Percentiles rank a stretch among this genome's conserved stretches.
These are phyloP conservation scores for Myxocyprinus asiaticus DNA, from an alignment of 2,113 vertebrate genomes.

Conservation along the genomic window DNA sequence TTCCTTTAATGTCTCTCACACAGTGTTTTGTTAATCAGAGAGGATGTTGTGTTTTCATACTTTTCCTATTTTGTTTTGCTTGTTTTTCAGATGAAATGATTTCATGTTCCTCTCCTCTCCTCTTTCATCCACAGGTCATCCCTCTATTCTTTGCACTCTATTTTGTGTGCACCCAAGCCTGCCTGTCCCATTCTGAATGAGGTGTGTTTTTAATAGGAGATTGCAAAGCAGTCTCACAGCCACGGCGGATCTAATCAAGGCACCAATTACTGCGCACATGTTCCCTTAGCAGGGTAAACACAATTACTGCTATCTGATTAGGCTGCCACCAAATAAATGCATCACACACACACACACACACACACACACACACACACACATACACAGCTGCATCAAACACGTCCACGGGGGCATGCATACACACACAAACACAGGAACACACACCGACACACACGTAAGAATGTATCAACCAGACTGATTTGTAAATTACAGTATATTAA, in stretches of 20 bases:
- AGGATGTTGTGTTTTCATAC: too few relatives aligned
- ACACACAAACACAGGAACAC: not conserved
- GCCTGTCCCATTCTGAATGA: slow-evolving; percentile 24
- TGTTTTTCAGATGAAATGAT: too few relatives aligned
- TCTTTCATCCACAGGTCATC: too few relatives aligned
- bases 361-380: not conserved
- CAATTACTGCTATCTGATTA: slow-evolving; percentile 67
- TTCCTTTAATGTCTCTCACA: too few relatives aligned
- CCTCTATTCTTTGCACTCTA: too few relatives aligned
- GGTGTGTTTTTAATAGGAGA: slow-evolving; percentile 50
- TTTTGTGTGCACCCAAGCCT: not conserved
- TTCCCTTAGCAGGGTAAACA: slow-evolving; percentile 62
- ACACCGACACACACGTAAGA: not conserved
- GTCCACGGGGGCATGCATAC: slow-evolving; percentile 3
- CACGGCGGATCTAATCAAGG: slow-evolving; percentile 56
- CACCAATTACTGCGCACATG: slow-evolving; percentile 61
- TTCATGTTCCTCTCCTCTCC: too few relatives aligned
- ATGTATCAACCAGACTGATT: not conserved
- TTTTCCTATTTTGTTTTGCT: too few relatives aligned
- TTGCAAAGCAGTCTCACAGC: slow-evolving; percentile 19
- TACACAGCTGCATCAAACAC: slow-evolving; percentile 2
- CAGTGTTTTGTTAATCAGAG: too few relatives aligned
- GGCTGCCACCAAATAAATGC: slow-evolving; percentile 55
- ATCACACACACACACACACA: slow-evolving; percentile 8
- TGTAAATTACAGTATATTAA: slow-evolving; percentile 35